Percentiles rank a stretch among this genome's conserved stretches.
Conservation (phyloP, 2,888 invertebrate species). For the Mechanitis messenoides region DNA sequence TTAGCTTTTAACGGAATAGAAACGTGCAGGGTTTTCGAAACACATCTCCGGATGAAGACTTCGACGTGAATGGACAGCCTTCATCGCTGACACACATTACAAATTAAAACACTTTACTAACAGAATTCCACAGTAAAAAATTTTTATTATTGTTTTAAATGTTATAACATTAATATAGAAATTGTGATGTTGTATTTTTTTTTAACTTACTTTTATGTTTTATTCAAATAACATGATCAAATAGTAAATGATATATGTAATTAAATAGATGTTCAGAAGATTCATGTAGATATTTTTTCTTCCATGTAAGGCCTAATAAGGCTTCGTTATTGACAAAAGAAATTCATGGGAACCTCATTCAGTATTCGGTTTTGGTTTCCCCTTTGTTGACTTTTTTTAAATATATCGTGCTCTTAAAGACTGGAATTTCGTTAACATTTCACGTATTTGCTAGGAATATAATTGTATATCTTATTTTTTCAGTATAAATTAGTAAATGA, state of each 20-base stretch:
- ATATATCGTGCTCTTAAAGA: too few relatives aligned
- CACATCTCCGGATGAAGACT: conserved; percentile 4
- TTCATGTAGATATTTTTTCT: conserved; percentile 6
- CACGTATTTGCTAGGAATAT: too few relatives aligned
- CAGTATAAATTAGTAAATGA: too few relatives aligned
- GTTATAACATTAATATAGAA: too few relatives aligned
- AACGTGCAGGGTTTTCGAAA: conserved; percentile 6
- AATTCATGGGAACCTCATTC: conserved; percentile 15
- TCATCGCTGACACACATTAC: neutral
- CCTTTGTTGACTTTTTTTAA: conserved; percentile 9
- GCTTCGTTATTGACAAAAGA: conserved; percentile 12
- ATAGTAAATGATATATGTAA: too few relatives aligned
- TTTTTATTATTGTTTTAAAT: too few relatives aligned
- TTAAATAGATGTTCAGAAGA: neutral
- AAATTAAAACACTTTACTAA: neutral
- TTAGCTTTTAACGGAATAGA: conserved; percentile 15
- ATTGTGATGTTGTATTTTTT: too few relatives aligned
- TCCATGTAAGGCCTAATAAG: conserved; percentile 17
- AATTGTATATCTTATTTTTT: too few relatives aligned
- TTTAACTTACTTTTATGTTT: too few relatives aligned
- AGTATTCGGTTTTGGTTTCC: conserved; percentile 12
- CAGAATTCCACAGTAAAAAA: neutral
- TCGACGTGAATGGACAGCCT: neutral
- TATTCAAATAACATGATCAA: too few relatives aligned
- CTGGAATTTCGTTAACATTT: too few relatives aligned